Evolutionary conservation across 1,140 invertebrate species (phyloP).

Genomic region (Caerostris darwini): DNA sequence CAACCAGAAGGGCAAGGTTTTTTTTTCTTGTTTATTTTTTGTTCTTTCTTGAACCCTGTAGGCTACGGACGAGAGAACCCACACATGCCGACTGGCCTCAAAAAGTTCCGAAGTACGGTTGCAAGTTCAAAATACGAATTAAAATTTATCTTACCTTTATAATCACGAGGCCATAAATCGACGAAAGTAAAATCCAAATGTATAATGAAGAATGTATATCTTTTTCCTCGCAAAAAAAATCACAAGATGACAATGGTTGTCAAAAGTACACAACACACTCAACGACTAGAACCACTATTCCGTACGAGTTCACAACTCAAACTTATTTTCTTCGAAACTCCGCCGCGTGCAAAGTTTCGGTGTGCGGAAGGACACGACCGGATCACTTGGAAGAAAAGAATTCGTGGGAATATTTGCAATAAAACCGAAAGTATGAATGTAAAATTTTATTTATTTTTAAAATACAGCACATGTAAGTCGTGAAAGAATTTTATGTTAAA

Average conservation of each 20-base stretch:
- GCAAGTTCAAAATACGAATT: not conserved
- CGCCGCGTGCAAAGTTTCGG: constrained; percentile 52
- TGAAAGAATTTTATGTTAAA: not conserved
- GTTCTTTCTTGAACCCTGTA: constrained; percentile 31
- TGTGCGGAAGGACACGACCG: constrained; percentile 33
- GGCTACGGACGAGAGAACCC: constrained; percentile 47
- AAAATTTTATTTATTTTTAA: not conserved
- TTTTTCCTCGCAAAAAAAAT: not conserved
- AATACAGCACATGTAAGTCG: not conserved
- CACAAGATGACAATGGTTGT: constrained; percentile 24
- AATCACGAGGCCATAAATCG: not conserved
- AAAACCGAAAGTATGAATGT: not conserved
- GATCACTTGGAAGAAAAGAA: not conserved
- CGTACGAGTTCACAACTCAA: not conserved
- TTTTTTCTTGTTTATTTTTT: constrained; percentile 8
- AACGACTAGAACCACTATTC: constrained; percentile 39
- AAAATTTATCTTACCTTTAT: not conserved
- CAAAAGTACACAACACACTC: not conserved
- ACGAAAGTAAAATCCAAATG: constrained; percentile 43
- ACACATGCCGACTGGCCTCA: constrained; percentile 47
- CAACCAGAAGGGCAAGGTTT: constrained; percentile 28
- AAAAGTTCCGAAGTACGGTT: not conserved
- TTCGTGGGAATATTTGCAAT: not conserved
- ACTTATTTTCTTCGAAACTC: constrained; percentile 24
- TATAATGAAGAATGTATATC: not conserved